phyloP scores from a whole-genome alignment of 1,140 invertebrate genomes.

The Drosophila hydei region DNA sequence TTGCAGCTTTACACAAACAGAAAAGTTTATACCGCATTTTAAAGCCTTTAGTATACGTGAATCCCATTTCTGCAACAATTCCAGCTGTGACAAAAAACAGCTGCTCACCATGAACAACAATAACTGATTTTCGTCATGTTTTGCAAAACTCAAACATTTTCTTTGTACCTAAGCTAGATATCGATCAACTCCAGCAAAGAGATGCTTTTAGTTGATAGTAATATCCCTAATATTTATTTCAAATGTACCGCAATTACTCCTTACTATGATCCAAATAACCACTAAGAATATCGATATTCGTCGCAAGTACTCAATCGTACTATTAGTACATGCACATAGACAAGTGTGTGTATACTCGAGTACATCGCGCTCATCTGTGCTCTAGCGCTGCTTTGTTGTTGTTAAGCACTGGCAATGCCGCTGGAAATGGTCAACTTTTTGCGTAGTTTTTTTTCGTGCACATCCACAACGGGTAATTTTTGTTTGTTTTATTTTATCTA shows the following conservation, averaged over 20 bases:
- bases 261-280: slow-evolving; percentile 6
- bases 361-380: slow-evolving; percentile 25
- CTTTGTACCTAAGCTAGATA: neutral
- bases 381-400: slow-evolving; percentile 33
- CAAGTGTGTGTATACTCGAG: neutral
- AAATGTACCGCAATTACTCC: neutral
- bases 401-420: slow-evolving; percentile 34
- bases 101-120: slow-evolving; percentile 24
- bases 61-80: neutral
- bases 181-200: neutral
- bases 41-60: neutral
- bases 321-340: neutral
- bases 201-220: neutral
- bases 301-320: slow-evolving; percentile 10
- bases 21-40: neutral
- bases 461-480: slow-evolving; percentile 19
- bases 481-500: slow-evolving; percentile 35
- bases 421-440: slow-evolving; percentile 36
- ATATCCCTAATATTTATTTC: neutral
- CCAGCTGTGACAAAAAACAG: slow-evolving; percentile 34
- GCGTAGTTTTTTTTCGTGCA: slow-evolving; percentile 20
- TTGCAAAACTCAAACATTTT: slow-evolving; percentile 17
- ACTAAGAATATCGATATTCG: slow-evolving; percentile 20
- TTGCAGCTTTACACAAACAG: neutral
- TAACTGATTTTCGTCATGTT: neutral